These are phyloP conservation scores for Isichthys henryi DNA, from an alignment of 2,113 vertebrate species.

Conservation along the genomic window DNA sequence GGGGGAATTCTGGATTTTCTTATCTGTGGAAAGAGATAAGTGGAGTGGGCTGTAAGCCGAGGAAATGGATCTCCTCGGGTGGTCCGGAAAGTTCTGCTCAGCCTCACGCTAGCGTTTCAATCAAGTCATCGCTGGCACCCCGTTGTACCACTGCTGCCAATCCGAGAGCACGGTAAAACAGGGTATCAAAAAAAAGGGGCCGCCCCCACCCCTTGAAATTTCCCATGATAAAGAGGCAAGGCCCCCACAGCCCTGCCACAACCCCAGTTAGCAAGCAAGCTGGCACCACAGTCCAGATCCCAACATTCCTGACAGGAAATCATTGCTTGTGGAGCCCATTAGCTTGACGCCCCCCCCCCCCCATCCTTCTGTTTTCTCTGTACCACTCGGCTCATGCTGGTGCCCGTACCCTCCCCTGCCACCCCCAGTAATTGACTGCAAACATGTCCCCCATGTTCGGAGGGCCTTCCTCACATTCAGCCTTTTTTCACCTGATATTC, in stretches of 20 bases:
- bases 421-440: slow-evolving; percentile 64
- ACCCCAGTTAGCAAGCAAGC: background rate
- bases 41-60: slow-evolving; percentile 32
- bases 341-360: background rate
- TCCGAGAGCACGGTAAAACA: background rate
- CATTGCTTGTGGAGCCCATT: background rate
- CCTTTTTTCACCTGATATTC: slow-evolving; percentile 52
- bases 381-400: slow-evolving; percentile 24
- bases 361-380: background rate
- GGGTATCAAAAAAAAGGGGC: background rate
- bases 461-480: slow-evolving; percentile 47
- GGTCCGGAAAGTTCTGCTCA: slow-evolving; percentile 17
- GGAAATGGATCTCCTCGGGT: slow-evolving; percentile 34
- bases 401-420: slow-evolving; percentile 57
- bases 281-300: slow-evolving; percentile 21
- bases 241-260: slow-evolving; percentile 2
- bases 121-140: background rate
- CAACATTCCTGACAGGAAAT: slow-evolving; percentile 36
- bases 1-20: slow-evolving; percentile 34
- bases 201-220: background rate
- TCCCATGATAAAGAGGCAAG: slow-evolving; percentile 8
- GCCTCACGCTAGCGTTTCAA: background rate
- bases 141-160: no score
- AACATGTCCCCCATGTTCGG: slow-evolving; percentile 58
- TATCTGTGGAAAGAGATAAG: slow-evolving; percentile 48